Base-by-base conservation (phyloP, 2,797 vertebrate species). In the Poecilia wingei region DNA sequence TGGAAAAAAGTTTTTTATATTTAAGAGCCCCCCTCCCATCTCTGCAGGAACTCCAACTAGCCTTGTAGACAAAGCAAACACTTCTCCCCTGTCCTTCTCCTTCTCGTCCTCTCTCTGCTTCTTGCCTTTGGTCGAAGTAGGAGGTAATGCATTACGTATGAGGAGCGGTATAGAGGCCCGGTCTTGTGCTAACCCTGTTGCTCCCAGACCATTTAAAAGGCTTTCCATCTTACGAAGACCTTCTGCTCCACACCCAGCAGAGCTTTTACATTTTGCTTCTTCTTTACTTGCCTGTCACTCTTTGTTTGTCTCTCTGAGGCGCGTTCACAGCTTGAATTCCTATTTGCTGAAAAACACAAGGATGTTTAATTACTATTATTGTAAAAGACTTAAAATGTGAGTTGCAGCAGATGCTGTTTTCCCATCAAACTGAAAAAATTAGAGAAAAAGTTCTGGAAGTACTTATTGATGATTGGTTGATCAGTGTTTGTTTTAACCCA, bases 81-180 rank as follows among this genome's bases (percentile, higher is more conserved):
- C 89, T 79, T 70, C 80, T 55, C 31, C 83, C 53, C 74, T 75
- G 72, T 79, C 86, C 70, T 31, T n/a, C 75, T 25, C 72, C 49
- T 3, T 74, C 74, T 69, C 70, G 59, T 39, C 75, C 69, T 74
- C 39, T 73, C 28, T 20, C 64, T 25, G 49, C 1, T 68, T 82
- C 79, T 78, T 47, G 53, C 88, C 79, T 82, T 70, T 49, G 76
- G 72, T 88, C 66, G 69, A 87, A 87, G 89, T 83, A 86, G 90
- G 89, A 89, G 82, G 83, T 85, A 78, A 95, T 95, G 90, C 93
- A 95, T 94, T 91, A 94, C 39, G 84, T 87, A 95, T 94, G 88
- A 94, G 85, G 28, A 83, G 75, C 73, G 81, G 83, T 76, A 73
- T 81, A 78, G 81, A 80, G 84, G 81, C 83, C 69, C 43, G 74